Evolutionary conservation across 2,888 invertebrate species (phyloP).

Genomic region (Harpagoxenus sublaevis): DNA sequence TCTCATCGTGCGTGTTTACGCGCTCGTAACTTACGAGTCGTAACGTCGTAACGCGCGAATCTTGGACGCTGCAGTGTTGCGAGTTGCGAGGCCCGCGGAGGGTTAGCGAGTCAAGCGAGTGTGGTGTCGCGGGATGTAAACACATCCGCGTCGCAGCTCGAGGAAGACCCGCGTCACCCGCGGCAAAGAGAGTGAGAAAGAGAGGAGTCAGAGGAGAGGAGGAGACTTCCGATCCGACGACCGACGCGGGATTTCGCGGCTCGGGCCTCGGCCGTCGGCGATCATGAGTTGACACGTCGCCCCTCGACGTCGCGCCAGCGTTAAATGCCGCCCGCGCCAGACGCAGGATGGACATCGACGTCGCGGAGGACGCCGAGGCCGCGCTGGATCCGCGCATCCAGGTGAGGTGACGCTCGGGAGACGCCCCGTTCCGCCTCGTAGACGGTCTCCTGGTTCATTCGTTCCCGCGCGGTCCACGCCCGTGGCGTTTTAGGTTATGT

Average conservation of each 20-base stretch:
- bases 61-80: neutral
- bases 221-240: neutral
- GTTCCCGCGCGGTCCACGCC: neutral
- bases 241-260: neutral
- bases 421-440: too few relatives aligned
- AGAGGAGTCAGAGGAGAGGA: neutral
- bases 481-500: conserved; percentile 68
- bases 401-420: conserved; percentile 78
- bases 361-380: conserved; percentile 85
- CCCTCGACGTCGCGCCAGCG: conserved; percentile 40
- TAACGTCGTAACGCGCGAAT: neutral
- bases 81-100: neutral
- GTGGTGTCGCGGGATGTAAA: conserved; percentile 21
- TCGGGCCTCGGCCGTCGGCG: neutral
- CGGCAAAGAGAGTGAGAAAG: neutral
- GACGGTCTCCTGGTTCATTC: too few relatives aligned
- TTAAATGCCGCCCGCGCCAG: conserved; percentile 81
- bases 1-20: neutral
- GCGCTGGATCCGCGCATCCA: conserved; percentile 87
- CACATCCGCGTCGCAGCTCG: neutral
- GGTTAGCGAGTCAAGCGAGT: neutral
- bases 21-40: neutral
- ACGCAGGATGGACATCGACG: conserved; percentile 84
- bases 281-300: conserved; percentile 72
- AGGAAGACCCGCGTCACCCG: neutral